A percentile compares a stretch with the other conserved stretches of the same genome.
Evolutionary conservation across 2,888 invertebrate genomes (phyloP).

Genomic region (Matsumyia berberina): DNA sequence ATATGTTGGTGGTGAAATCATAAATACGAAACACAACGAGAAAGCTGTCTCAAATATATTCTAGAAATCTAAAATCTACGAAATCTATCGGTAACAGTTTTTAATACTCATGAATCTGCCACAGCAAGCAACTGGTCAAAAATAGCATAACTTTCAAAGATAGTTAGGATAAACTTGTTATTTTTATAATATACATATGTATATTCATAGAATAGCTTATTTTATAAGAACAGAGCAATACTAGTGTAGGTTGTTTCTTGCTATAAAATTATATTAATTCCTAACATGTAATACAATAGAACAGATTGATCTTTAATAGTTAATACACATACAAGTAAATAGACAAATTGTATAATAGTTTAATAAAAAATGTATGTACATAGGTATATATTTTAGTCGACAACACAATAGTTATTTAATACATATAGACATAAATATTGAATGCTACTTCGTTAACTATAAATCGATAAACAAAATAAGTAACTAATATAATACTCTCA

Average conservation of each 20-base stretch:
- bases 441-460: not conserved
- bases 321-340: not conserved
- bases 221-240: conserved; percentile 22
- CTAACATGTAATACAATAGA: not conserved
- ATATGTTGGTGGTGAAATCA: too few relatives aligned
- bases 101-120: too few relatives aligned
- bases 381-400: not conserved
- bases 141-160: too few relatives aligned
- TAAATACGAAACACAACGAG: too few relatives aligned
- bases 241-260: conserved; percentile 1
- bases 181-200: not conserved
- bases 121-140: too few relatives aligned
- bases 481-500: not conserved
- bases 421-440: not conserved
- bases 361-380: not conserved
- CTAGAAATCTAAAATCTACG: too few relatives aligned
- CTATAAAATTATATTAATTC: not conserved
- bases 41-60: too few relatives aligned
- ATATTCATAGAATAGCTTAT: not conserved
- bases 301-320: not conserved
- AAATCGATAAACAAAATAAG: not conserved
- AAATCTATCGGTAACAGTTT: too few relatives aligned
- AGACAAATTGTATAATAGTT: conserved; percentile 14
- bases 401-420: not conserved
- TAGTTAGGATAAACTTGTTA: too few relatives aligned